A percentile compares a stretch with the other conserved stretches of the same genome.
phyloP scores from a whole-genome alignment of 2,888 invertebrate species.

The Heteromyza rotundicornis region DNA sequence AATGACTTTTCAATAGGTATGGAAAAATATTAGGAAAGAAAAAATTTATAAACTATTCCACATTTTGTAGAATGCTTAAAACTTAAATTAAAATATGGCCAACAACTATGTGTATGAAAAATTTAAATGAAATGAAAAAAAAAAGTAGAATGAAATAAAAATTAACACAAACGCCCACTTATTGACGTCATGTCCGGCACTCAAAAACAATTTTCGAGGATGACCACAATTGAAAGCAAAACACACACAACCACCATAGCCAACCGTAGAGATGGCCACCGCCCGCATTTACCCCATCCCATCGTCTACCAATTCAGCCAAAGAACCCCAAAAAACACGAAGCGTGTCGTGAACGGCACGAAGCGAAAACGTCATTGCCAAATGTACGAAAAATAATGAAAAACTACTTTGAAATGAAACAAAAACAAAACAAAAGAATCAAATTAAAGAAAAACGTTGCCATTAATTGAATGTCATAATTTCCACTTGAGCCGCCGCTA shows the following conservation, averaged over 20 bases:
- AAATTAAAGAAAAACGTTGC: too few species aligned
- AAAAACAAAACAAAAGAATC: background rate
- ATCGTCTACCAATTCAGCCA: background rate
- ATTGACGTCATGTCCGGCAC: slow-evolving; percentile 62
- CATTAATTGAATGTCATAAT: too few species aligned
- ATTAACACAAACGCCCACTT: slow-evolving; percentile 61
- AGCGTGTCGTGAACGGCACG: too few species aligned
- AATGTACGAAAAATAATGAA: background rate
- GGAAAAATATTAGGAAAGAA: too few species aligned
- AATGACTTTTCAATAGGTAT: too few species aligned
- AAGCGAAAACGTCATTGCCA: background rate
- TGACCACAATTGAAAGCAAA: slow-evolving; percentile 32
- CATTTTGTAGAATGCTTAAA: too few species aligned
- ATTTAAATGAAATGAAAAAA: slow-evolving; percentile 15
- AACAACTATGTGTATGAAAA: background rate
- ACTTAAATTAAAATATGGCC: background rate
- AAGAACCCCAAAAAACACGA: background rate
- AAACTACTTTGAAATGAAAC: background rate
- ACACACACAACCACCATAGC: background rate
- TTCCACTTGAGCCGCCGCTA: too few species aligned
- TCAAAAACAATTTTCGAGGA: slow-evolving; percentile 55
- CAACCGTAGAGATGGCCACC: background rate
- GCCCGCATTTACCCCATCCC: background rate
- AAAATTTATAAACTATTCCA: too few species aligned
- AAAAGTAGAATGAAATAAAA: slow-evolving; percentile 33